Evolutionary conservation across 2,113 vertebrate genomes (phyloP).

Genomic region (Lamprologus lemairii): DNA sequence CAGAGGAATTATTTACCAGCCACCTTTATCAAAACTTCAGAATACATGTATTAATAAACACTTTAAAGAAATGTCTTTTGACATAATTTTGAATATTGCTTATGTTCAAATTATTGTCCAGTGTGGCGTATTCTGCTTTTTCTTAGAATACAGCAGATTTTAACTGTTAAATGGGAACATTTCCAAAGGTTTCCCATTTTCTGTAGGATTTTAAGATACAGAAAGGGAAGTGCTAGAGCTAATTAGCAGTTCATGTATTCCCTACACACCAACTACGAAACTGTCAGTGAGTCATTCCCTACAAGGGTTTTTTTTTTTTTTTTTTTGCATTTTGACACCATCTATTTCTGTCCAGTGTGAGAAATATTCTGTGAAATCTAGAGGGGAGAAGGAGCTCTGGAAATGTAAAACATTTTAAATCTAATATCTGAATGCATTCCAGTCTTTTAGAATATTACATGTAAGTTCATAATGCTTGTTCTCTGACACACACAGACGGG

Average conservation of each 20-base stretch:
- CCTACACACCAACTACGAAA: not conserved
- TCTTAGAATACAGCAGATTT: not conserved
- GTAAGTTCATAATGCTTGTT: not conserved
- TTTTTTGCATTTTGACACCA: conserved; percentile 17
- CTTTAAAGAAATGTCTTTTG: not conserved
- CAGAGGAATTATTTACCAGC: conserved; percentile 32
- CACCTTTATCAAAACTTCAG: not conserved
- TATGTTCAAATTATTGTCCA: not conserved
- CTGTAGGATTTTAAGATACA: not conserved
- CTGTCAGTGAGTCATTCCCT: conserved; percentile 22
- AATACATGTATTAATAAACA: not conserved
- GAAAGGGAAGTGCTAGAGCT: not conserved
- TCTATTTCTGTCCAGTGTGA: conserved; percentile 28
- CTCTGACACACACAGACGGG: not conserved
- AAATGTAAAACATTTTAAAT: conserved; percentile 17
- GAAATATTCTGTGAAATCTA: not conserved
- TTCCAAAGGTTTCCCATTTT: not conserved
- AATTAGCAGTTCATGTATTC: conserved; percentile 38
- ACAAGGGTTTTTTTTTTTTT: not conserved
- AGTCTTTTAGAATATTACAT: conserved; percentile 3
- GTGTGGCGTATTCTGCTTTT: not conserved
- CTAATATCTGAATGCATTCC: not conserved
- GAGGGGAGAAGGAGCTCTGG: not conserved
- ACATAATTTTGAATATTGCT: not conserved
- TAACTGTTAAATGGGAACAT: not conserved